Base-by-base conservation (phyloP, 2,797 vertebrate species). In the Mus spretus region DNA sequence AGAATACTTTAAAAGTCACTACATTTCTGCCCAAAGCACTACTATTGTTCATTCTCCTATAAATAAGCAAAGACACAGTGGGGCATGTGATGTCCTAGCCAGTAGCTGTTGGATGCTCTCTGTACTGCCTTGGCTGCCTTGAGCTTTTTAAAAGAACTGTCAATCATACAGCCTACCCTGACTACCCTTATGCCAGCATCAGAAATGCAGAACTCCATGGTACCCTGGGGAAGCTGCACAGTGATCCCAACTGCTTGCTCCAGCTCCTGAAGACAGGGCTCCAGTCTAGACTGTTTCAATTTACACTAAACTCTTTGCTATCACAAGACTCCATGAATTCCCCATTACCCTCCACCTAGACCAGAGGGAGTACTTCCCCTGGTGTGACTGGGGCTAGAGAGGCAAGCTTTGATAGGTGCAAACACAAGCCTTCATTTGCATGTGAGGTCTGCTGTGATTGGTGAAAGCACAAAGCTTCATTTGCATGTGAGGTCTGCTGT, bases 401-500 rank as follows among this genome's bases (percentile, higher is more conserved):
- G 26, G 22, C 22, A 55, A 37, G 65, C 34, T 86, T 70, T 72
- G 13, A 55, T 72, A 55, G 47, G 84, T 2, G 13, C 13, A 37
- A 86, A 37, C 65, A 55, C 20, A 72, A 86, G 22, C 34, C 13
- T 70, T 86, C 84, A 86, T 86, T 86, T 70, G 84, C 65, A 86
- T 5, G 37, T 24, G 31, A 85, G 63, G 11, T n/a, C n/a, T 72
- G 50, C 67, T 87, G 20, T 87, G 50, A 28, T 6, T 57, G 65
- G 47, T 87, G 14, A 67, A 55, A 86, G 65, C 31, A 50, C 31
- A 50, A 67, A 15, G 12, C 28, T 50, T 67, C 40, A 47, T 67
- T 34, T 85, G 82, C 40, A 22, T 85, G 61, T 65, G 40, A 47
- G 8, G 22, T 34, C 20, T 20, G 50, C 65, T 70, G 47, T 72